Base-by-base conservation (phyloP, 2,888 invertebrate genomes). In the Electrophaes corylata region DNA sequence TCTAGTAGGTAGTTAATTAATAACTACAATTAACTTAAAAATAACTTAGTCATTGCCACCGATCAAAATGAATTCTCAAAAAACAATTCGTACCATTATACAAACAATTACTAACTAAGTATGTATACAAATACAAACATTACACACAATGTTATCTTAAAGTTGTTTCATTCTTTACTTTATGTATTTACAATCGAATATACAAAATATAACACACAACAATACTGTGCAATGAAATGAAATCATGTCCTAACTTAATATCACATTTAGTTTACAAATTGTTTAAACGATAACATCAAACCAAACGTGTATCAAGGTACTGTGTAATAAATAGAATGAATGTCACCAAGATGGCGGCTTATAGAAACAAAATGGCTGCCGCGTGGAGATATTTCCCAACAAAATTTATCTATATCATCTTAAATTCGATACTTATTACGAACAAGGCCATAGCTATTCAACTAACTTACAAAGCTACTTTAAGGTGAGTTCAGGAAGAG, bases 181-280 rank as follows among this genome's bases (percentile, higher is more conserved):
- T 26, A 41, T 2, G 12, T 55, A 64, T 71, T 66, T 70, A 63
- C 60, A 72, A 70, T 57, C 41, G 60, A 59, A 66, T 65, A 57
- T 69, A 69, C 66, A 67, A 69, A 70, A 68, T 62, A 63, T 64
- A 57, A 63, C 64, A 70, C 70, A 62, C 60, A 62, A 62, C 50
- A 59, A 57, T 63, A 59, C 53, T 52, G 40, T 65, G 64, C 66
- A 66, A 68, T 65, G 65, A 63, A 62, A 69, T 64, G 71, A 67
- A 62, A 68, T 60, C 57, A 35, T 55, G 80, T 79, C 81, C 81
- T 86, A 84, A 79, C 61, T 75, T 85, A 85, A 79, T 86, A 86
- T 86, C 86, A 86, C 86, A 86, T 78, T 82, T 82, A 74, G 70
- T 78, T 76, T 69, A 62, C 12, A 54, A 60, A 68, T 61, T 49